phyloP scores from a whole-genome alignment of 2,888 invertebrate genomes.

The Crepidodera aurea region DNA sequence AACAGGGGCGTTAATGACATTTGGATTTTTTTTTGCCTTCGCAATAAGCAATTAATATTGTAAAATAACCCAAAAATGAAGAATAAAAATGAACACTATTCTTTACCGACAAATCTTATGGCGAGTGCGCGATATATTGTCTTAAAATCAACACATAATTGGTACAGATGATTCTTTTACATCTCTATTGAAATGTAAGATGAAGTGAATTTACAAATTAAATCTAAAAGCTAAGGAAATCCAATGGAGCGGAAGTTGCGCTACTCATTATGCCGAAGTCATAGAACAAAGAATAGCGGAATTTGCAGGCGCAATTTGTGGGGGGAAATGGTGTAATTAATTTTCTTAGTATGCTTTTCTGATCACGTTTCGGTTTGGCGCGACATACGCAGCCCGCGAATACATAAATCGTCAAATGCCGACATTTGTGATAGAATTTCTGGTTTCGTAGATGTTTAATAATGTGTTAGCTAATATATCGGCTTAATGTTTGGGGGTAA shows the following conservation, averaged over 20 bases:
- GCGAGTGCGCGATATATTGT: too few relatives aligned
- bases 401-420: slow-evolving; percentile 11
- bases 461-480: slow-evolving; percentile 9
- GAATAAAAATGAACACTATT: too few relatives aligned
- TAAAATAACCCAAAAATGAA: too few relatives aligned
- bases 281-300: neutral
- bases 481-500: slow-evolving; percentile 1
- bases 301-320: neutral
- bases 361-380: slow-evolving; percentile 13
- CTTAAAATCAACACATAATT: too few relatives aligned
- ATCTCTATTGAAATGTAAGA: too few relatives aligned
- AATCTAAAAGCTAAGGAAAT: neutral
- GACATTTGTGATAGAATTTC: slow-evolving; percentile 17
- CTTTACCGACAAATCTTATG: too few relatives aligned
- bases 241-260: slow-evolving; percentile 4
- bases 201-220: too few relatives aligned
- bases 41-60: too few relatives aligned
- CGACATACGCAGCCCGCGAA: slow-evolving; percentile 2
- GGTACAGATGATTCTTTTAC: too few relatives aligned
- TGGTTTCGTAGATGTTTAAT: slow-evolving; percentile 1
- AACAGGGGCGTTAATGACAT: too few relatives aligned
- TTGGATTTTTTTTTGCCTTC: too few relatives aligned
- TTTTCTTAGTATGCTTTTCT: slow-evolving; percentile 17
- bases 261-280: neutral
- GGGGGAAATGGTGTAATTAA: slow-evolving; percentile 20